phyloP scores from a whole-genome alignment of 2,113 vertebrate species.

The Hemiprocne comata region DNA sequence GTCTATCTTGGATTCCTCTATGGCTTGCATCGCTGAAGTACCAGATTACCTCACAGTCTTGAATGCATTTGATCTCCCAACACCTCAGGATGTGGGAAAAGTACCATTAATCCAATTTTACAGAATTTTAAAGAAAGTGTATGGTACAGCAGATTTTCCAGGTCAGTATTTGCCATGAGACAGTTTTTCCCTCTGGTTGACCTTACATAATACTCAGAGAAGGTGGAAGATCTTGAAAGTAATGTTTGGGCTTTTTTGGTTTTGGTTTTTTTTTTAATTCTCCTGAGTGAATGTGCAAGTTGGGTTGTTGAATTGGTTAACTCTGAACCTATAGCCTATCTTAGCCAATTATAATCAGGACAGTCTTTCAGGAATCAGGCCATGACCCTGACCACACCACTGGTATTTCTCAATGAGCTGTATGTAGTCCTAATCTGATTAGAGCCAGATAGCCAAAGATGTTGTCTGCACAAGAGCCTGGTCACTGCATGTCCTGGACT shows the following conservation, averaged over 20 bases:
- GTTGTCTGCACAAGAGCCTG: background rate
- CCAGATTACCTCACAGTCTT: background rate
- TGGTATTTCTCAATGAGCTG: background rate
- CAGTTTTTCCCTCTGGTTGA: background rate
- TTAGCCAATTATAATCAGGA: background rate
- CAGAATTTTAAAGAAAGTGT: background rate
- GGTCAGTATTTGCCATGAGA: background rate
- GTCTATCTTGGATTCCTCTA: background rate
- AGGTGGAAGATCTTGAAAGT: background rate
- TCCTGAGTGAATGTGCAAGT: background rate
- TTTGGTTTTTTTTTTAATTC: background rate
- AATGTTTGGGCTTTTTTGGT: background rate
- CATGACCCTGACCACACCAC: background rate
- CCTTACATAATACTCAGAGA: background rate
- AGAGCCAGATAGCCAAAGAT: background rate
- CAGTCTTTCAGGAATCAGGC: background rate
- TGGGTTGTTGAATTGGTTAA: background rate
- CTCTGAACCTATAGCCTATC: background rate
- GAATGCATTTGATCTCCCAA: background rate
- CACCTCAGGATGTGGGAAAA: background rate
- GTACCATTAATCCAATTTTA: background rate
- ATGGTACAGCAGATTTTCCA: background rate
- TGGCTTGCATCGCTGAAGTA: background rate
- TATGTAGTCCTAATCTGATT: accelerated
- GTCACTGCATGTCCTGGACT: background rate